Percentiles rank a stretch among this genome's conserved stretches.
Evolutionary conservation across 2,113 vertebrate genomes (phyloP).

Genomic region (Diadophis punctatus): DNA sequence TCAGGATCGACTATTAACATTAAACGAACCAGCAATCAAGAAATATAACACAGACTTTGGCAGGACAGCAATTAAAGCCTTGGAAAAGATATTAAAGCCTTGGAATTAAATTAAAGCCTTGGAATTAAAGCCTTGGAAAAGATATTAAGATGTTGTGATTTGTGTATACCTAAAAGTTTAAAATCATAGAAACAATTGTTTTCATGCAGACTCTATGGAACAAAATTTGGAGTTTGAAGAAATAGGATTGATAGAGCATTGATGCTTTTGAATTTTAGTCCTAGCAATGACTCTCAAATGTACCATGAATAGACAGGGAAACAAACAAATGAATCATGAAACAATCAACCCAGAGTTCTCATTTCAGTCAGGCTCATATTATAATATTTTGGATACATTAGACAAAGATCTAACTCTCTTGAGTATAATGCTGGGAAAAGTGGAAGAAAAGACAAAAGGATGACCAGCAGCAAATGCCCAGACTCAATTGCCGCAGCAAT

Average conservation of each 20-base stretch:
- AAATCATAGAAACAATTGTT: neutral
- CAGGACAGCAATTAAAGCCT: neutral
- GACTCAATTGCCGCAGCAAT: neutral
- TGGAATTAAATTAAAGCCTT: no score
- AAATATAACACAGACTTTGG: neutral
- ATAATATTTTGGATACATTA: neutral
- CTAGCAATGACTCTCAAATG: neutral
- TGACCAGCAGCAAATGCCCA: neutral
- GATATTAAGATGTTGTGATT: neutral
- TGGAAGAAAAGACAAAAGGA: neutral
- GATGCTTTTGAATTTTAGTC: neutral
- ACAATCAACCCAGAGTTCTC: neutral
- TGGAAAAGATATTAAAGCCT: neutral
- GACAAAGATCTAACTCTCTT: neutral
- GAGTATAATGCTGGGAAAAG: neutral
- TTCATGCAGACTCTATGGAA: neutral
- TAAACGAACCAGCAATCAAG: neutral
- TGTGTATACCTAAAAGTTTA: neutral
- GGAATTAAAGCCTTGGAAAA: neutral
- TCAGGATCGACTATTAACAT: neutral
- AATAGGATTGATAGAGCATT: neutral
- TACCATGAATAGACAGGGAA: neutral
- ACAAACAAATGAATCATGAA: neutral
- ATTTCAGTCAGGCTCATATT: neutral
- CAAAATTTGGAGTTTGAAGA: neutral